phyloP scores from a whole-genome alignment of 2,888 invertebrate species.

The Ophion costatus region DNA sequence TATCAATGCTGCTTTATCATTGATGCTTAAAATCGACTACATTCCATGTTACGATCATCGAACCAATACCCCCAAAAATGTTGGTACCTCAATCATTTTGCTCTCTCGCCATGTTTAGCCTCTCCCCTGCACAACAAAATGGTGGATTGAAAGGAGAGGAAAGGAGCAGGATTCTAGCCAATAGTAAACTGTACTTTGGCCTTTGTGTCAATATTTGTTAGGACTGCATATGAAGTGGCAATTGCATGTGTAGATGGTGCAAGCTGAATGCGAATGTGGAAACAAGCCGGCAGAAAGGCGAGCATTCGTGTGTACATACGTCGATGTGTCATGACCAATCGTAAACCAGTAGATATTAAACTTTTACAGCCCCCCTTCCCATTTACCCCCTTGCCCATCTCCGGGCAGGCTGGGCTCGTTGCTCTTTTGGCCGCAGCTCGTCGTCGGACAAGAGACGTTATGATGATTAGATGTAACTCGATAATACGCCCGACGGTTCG shows the following conservation, averaged over 20 bases:
- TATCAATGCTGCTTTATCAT: background rate
- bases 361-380: slow-evolving; percentile 78
- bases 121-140: background rate
- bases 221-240: background rate
- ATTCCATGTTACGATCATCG: background rate
- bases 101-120: background rate
- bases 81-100: background rate
- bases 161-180: background rate
- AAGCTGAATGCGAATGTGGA: slow-evolving; percentile 10
- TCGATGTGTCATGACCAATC: slow-evolving; percentile 78
- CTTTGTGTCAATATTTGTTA: background rate
- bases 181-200: background rate
- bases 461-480: slow-evolving; percentile 83
- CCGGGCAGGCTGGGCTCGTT: slow-evolving; percentile 64
- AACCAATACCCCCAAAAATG: background rate
- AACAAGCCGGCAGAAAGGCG: slow-evolving; percentile 7
- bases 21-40: background rate
- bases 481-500: slow-evolving; percentile 76
- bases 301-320: slow-evolving; percentile 45
- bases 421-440: slow-evolving; percentile 69
- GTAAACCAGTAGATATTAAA: slow-evolving; percentile 83
- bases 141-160: background rate
- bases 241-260: background rate
- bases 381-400: slow-evolving; percentile 25
- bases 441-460: slow-evolving; percentile 80